These are phyloP conservation scores for Apis laboriosa DNA, from an alignment of 1,140 invertebrate genomes.

Conservation along the genomic window DNA sequence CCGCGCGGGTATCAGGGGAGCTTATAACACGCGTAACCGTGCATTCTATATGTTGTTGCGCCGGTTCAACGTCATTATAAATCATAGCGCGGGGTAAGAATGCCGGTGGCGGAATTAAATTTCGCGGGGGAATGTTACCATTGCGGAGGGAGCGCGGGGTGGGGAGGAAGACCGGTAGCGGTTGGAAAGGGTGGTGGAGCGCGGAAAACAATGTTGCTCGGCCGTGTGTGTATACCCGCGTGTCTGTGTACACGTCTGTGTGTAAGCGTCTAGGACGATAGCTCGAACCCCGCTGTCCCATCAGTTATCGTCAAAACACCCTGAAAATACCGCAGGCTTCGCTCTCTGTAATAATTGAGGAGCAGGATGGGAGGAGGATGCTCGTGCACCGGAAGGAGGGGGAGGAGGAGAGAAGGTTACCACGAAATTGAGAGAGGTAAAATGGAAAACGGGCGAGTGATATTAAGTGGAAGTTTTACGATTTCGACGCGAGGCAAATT, in stretches of 20 bases:
- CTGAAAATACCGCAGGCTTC: conserved; percentile 59
- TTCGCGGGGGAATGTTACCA: conserved; percentile 47
- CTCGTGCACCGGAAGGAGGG: not conserved
- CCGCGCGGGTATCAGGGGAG: conserved; percentile 1
- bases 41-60: conserved; percentile 24
- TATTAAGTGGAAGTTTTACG: conserved; percentile 10
- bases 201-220: conserved; percentile 57
- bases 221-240: conserved; percentile 1
- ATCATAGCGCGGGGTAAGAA: conserved; percentile 52
- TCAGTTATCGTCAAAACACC: conserved; percentile 68
- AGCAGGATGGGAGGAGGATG: not conserved
- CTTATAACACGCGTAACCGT: conserved; percentile 36
- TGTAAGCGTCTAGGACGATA: conserved; percentile 36
- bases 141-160: not conserved
- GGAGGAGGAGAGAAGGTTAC: not conserved
- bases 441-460: conserved; percentile 56
- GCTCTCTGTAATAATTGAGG: conserved; percentile 63
- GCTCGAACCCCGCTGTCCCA: conserved; percentile 49
- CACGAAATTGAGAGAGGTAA: conserved; percentile 59
- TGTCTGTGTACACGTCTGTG: not conserved
- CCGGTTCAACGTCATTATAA: conserved; percentile 53
- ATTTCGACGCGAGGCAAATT: not conserved
- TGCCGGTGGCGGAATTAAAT: conserved; percentile 55
- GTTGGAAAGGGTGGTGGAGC: not conserved
- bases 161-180: not conserved